Base-by-base conservation (phyloP, 2,797 vertebrate genomes). In the Diceros bicornis region DNA sequence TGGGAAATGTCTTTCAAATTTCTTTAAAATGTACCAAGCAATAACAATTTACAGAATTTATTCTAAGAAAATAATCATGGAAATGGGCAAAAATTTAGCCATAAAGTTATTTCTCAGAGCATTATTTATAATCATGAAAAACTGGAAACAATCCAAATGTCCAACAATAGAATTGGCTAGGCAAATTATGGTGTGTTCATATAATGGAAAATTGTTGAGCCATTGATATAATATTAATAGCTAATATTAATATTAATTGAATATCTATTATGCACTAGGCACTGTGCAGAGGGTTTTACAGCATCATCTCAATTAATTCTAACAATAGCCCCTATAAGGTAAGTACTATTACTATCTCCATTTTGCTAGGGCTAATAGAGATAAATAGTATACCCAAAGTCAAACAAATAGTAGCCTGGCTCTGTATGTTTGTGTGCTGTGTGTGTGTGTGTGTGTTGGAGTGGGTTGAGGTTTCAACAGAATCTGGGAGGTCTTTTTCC, bases 271-370 rank as follows among this genome's bases (percentile, higher is more conserved):
- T 59, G 27, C n/a, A 72, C 14, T 62, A 83, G 83, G 62, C 18
- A 34, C 37, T 59, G 16, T 89, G 2, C 52, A 74, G 64, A 96
- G 34, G 52, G 6, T 9, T 88, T 97, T 74, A 64, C 11, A 62
- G 27, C 21, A 72, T 71, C 57, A 79, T 86, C 37, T 93, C 55
- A 74, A 34, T 96, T 81, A 89, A 96, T 86, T 94, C 32, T 94
- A 62, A 89, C 8, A 83, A 7, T 4, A 95, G 84, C 1, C 17
- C n/a, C 61, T 37, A 44, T 34, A 87, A 64, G 29, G 6, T 61
- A 94, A 82, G 16, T 59, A 41, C 37, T 23, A 32, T 62, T 81
- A 83, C 34, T 27, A 89, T 37, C 27, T 89, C 91, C 34, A 82
- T 61, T 77, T 72, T 66, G 85, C 5, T 21, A 52, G 91, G 55